Percentiles rank a stretch among this genome's conserved stretches.
Conservation (phyloP, 2,113 vertebrate genomes). For the Calidris pygmaea region DNA sequence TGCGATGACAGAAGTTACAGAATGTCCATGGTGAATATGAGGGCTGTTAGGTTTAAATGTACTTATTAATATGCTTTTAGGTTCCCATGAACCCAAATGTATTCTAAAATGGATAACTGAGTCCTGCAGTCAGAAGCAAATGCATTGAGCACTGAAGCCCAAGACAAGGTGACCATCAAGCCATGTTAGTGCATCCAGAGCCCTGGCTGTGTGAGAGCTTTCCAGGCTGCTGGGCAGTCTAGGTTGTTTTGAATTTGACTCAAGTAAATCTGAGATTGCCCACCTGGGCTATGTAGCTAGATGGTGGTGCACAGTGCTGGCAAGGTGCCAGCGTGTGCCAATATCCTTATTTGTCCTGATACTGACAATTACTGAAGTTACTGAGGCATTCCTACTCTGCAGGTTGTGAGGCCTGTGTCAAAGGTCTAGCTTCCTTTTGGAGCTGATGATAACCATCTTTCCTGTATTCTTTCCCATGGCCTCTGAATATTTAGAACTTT, state of each 20-base stretch:
- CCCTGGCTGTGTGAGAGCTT: neutral
- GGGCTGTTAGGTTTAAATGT: neutral
- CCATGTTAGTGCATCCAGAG: too few relatives aligned
- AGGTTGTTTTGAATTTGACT: neutral
- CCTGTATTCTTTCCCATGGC: neutral
- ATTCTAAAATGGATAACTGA: neutral
- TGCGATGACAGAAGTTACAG: neutral
- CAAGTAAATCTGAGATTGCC: neutral
- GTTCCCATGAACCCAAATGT: neutral
- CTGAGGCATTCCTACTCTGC: neutral
- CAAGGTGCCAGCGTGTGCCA: accelerated
- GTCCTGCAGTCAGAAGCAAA: neutral
- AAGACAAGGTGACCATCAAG: neutral
- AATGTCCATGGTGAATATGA: neutral
- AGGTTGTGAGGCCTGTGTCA: neutral
- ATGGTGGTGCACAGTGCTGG: neutral
- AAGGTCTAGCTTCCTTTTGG: neutral
- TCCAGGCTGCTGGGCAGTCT: neutral
- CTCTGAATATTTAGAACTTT: neutral
- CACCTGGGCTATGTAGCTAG: accelerated
- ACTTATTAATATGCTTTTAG: neutral
- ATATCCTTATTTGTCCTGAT: neutral
- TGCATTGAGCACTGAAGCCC: neutral
- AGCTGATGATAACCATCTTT: neutral
- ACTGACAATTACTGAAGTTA: neutral